Conservation (phyloP, 2,113 vertebrate species). For the Opisthocomus hoazin region DNA sequence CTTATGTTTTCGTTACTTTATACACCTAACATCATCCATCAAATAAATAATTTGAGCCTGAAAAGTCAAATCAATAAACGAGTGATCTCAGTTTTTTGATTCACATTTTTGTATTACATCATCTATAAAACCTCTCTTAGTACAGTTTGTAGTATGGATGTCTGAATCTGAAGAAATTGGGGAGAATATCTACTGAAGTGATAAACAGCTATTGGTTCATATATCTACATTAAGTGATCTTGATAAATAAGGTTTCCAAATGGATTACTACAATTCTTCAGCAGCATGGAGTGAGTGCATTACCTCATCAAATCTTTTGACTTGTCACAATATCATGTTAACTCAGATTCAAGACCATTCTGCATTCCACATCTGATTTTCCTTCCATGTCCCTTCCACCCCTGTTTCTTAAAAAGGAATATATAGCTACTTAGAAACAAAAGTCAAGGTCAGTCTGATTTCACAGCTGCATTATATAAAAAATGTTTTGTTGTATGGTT, state of each 20-base stretch:
- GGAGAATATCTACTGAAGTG: conserved; percentile 71
- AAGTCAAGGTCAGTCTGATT: background rate
- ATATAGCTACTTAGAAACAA: background rate
- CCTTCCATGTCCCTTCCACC: rapidly evolving
- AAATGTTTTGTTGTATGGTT: background rate
- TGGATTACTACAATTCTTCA: conserved; percentile 49
- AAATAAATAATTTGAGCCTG: conserved; percentile 76
- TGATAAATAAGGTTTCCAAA: conserved; percentile 53
- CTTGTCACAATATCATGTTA: conserved; percentile 8
- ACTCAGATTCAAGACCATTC: conserved; percentile 13
- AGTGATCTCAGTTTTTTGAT: conserved; percentile 77
- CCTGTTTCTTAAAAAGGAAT: background rate
- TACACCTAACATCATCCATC: conserved; percentile 28
- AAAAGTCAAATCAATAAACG: conserved; percentile 80
- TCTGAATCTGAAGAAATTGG: conserved; percentile 57
- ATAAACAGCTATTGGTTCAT: conserved; percentile 71
- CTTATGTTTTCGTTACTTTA: conserved; percentile 5
- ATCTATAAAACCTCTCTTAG: conserved; percentile 62
- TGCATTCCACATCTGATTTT: background rate
- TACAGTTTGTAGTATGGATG: conserved; percentile 52
- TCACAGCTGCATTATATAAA: background rate
- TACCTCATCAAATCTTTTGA: conserved; percentile 37
- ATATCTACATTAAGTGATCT: conserved; percentile 74
- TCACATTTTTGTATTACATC: conserved; percentile 73
- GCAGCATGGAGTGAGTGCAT: background rate